phyloP scores from a whole-genome alignment of 2,888 invertebrate genomes.

The Lasioglossum marginatum region DNA sequence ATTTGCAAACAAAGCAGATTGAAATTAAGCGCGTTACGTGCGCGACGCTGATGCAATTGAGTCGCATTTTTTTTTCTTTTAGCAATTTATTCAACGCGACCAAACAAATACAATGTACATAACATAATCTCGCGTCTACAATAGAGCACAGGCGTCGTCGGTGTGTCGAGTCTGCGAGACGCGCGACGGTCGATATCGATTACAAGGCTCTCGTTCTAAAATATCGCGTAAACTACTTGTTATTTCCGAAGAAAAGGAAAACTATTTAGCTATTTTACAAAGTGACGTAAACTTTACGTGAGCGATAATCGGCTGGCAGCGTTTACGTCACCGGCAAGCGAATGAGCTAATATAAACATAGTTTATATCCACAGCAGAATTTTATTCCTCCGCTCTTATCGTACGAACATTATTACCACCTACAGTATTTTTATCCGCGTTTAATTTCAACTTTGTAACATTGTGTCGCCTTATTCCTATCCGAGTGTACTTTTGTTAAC shows the following conservation, averaged over 20 bases:
- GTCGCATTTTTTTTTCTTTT: neutral
- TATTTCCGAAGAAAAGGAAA: neutral
- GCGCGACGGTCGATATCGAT: slow-evolving; percentile 1
- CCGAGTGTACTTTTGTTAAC: neutral
- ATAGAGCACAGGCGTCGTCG: neutral
- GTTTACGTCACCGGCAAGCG: neutral
- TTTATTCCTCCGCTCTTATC: neutral
- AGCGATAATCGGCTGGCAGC: neutral
- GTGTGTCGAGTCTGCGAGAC: neutral
- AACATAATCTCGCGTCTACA: neutral
- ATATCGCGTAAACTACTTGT: slow-evolving; percentile 1
- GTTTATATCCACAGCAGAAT: neutral
- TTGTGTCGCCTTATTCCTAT: neutral
- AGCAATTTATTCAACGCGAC: neutral
- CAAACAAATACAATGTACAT: neutral
- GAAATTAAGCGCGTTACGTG: slow-evolving; percentile 4
- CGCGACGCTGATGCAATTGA: neutral
- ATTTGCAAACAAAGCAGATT: slow-evolving; percentile 13
- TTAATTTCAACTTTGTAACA: neutral
- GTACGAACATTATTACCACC: neutral
- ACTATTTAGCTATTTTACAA: slow-evolving; percentile 11
- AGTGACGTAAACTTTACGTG: slow-evolving; percentile 9
- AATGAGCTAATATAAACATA: neutral
- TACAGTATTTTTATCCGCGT: neutral
- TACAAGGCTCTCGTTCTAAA: neutral